Evolutionary conservation across 2,888 invertebrate species (phyloP), one percentile per base, ranked within the genome.

Genomic region (Rotaria magnacalcarata): DNA sequence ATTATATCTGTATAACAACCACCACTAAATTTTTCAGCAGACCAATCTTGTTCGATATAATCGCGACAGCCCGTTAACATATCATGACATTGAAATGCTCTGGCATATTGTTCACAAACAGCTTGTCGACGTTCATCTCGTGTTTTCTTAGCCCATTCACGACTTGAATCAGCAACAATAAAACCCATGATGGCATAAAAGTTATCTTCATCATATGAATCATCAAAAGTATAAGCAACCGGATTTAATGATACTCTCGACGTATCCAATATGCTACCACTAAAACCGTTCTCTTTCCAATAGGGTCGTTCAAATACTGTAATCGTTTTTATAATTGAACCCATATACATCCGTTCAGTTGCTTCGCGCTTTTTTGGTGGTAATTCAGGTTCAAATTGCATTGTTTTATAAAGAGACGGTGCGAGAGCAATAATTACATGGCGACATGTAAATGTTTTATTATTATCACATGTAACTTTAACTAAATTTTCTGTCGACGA

Each of bases 41-140:
- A 88, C 92, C 92, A 92, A 86, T 90, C 89, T 87, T 90, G 90
- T 87, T 92, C 92, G 84, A 90, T 89, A 87, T 90, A 91, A 86
- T 89, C 89, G 4, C 7, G 16, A 47, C 43, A 47, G n/a, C n/a
- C n/a, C 34, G 43, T 47, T 11, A 80, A 4, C 47, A 47, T 47
- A 47, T 80, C 80, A 47, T 24, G n/a, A 4, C 47, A 80, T 24
- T 80, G 8, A n/a, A 80, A 80, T n/a, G 80, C 43, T 24, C 16
- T 21, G n/a, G 80, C 43, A 80, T 80, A 80, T 80, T 80, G 80
- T 14, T 80, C n/a, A 80, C 80, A 80, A 47, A 80, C 14, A 43
- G 80, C 80, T 80, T n/a, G 47, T n/a, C 47, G 10, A 47, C 80
- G 80, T 47, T 80, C 80, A 24, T 80, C 43, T 47, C 24, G 43